A percentile compares a stretch with the other conserved stretches of the same genome.
Evolutionary conservation across 2,797 vertebrate genomes (phyloP).

Genomic region (Botia kubotai): DNA sequence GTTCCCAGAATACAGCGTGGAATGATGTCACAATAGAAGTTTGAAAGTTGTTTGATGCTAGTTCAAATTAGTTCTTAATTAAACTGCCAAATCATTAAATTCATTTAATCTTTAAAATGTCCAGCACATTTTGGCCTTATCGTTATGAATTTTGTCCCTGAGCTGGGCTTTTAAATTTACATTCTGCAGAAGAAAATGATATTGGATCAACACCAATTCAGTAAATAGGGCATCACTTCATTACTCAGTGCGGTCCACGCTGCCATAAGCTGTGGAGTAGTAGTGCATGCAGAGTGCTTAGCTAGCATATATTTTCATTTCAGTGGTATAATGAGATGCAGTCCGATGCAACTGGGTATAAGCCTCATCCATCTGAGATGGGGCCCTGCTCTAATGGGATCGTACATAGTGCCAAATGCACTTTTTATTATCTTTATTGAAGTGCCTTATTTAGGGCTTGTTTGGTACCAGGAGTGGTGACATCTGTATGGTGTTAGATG

Average conservation of each 20-base stretch:
- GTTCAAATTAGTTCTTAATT: not conserved
- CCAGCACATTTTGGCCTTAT: not conserved
- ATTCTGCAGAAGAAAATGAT: conserved; percentile 9
- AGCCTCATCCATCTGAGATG: conserved; percentile 55
- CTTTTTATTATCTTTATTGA: conserved; percentile 55
- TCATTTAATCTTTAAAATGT: not conserved
- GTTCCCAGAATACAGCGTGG: not conserved
- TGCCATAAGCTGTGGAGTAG: conserved; percentile 38
- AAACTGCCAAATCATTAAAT: not conserved
- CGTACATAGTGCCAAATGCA: conserved; percentile 52
- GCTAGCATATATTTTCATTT: conserved; percentile 58
- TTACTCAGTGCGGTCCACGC: conserved; percentile 16
- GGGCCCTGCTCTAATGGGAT: conserved; percentile 57
- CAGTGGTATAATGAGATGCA: conserved; percentile 60
- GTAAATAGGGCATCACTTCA: conserved; percentile 40
- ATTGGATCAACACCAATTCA: conserved; percentile 45
- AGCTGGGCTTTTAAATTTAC: conserved; percentile 2
- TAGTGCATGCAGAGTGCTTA: conserved; percentile 45
- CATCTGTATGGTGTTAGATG: conserved; percentile 3
- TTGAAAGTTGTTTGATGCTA: not conserved
- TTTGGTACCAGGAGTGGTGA: not conserved
- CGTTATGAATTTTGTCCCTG: not conserved
- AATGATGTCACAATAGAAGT: conserved; percentile 6
- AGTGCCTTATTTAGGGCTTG: conserved; percentile 34
- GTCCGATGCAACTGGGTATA: conserved; percentile 47